Conservation (phyloP, 2,113 vertebrate species). For the Clupea harengus region DNA sequence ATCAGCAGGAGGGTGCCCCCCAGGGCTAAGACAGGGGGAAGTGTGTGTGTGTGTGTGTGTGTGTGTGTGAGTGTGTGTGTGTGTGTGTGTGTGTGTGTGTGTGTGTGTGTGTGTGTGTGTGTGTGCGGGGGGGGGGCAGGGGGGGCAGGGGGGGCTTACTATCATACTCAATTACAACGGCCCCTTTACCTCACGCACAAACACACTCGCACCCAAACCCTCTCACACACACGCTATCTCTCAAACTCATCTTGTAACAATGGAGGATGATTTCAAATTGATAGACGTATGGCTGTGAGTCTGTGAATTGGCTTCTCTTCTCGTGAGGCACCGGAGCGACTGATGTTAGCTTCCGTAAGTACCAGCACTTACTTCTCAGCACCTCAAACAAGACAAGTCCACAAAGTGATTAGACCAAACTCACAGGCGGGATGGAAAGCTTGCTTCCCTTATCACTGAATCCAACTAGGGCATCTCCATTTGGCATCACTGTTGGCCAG, state of each 20-base stretch:
- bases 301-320: neutral
- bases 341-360: neutral
- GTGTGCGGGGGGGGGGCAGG: slow-evolving; percentile 31
- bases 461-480: neutral
- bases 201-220: neutral
- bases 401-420: neutral
- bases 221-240: slow-evolving; percentile 31
- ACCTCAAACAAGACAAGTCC: neutral
- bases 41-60: slow-evolving; percentile 1
- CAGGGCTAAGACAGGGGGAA: neutral
- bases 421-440: no score
- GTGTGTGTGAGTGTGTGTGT: neutral
- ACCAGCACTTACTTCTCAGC: neutral
- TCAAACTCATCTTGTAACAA: slow-evolving; percentile 38
- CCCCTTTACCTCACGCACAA: neutral
- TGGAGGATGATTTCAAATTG: slow-evolving; percentile 49
- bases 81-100: neutral
- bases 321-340: neutral
- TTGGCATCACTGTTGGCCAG: neutral
- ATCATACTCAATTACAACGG: slow-evolving; percentile 19
- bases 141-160: slow-evolving; percentile 44
- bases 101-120: neutral
- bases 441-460: neutral
- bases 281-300: neutral
- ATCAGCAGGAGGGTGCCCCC: slow-evolving; percentile 48